A percentile compares a stretch with the other conserved stretches of the same genome.
These are phyloP conservation scores for Tenthredo notha DNA, from an alignment of 2,888 invertebrate genomes.

Conservation along the genomic window DNA sequence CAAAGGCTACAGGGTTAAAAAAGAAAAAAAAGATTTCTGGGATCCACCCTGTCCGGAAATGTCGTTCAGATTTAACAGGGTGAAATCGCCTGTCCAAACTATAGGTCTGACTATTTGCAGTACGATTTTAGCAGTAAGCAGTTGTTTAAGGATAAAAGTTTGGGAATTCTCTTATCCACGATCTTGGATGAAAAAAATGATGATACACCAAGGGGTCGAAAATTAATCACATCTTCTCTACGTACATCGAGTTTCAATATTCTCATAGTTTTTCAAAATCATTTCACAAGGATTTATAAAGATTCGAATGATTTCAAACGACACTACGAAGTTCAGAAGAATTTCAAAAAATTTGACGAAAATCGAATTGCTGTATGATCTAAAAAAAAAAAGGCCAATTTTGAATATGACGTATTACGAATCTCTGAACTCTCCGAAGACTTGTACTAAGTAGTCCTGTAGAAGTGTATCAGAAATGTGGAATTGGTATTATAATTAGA, in stretches of 20 bases:
- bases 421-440: no score
- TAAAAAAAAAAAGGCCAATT: no score
- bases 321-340: no score
- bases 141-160: not conserved
- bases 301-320: no score
- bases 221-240: no score
- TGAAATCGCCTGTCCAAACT: not conserved
- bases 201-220: not conserved
- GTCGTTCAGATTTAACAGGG: not conserved
- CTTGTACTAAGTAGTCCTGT: no score
- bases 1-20: not conserved
- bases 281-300: no score
- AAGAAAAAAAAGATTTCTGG: conserved; percentile 6
- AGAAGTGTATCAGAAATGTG: not conserved
- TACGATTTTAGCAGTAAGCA: not conserved
- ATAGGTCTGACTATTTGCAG: not conserved
- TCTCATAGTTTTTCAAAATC: not conserved
- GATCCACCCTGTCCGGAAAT: not conserved
- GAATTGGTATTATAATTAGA: not conserved
- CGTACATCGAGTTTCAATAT: not conserved
- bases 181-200: not conserved
- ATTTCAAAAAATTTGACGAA: not conserved
- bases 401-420: no score
- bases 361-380: not conserved
- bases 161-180: not conserved